A percentile compares a stretch with the other conserved stretches of the same genome.
Evolutionary conservation across 2,113 vertebrate genomes (phyloP).

Genomic region (Chaetodon trifascialis): DNA sequence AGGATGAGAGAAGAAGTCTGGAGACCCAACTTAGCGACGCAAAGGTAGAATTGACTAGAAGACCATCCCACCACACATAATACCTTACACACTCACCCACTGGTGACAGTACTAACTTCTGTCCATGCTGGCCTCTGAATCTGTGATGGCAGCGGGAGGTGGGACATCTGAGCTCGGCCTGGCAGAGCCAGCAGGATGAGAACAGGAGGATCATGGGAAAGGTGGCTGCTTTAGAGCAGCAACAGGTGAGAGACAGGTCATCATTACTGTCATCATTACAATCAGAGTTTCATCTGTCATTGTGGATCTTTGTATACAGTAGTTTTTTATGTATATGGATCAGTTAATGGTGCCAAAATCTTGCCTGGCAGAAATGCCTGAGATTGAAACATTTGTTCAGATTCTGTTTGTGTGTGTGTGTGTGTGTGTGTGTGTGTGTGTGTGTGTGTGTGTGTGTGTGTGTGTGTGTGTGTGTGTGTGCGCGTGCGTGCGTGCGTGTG

Average conservation of each 20-base stretch:
- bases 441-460: background rate
- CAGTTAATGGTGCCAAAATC: background rate
- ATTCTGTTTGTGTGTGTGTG: background rate
- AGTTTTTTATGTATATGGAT: background rate
- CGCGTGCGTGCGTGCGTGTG: too few relatives aligned
- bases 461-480: too few relatives aligned
- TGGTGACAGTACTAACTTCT: background rate
- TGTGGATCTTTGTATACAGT: background rate
- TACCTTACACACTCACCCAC: background rate
- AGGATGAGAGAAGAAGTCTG: conserved; percentile 70
- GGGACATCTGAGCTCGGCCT: conserved; percentile 63
- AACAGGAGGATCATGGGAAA: conserved; percentile 75
- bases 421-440: background rate
- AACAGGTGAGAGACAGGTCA: conserved; percentile 38
- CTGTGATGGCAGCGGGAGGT: conserved; percentile 73
- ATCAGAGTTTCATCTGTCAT: background rate
- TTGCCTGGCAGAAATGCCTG: background rate
- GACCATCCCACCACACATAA: background rate
- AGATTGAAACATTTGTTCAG: background rate
- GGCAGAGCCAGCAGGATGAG: conserved; percentile 74
- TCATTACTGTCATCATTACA: background rate
- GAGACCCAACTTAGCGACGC: conserved; percentile 78
- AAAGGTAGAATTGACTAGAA: conserved; percentile 71
- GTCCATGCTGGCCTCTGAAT: conserved; percentile 2
- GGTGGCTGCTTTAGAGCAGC: conserved; percentile 71